phyloP scores from a whole-genome alignment of 2,797 vertebrate genomes.

The Austrolebias charrua region DNA sequence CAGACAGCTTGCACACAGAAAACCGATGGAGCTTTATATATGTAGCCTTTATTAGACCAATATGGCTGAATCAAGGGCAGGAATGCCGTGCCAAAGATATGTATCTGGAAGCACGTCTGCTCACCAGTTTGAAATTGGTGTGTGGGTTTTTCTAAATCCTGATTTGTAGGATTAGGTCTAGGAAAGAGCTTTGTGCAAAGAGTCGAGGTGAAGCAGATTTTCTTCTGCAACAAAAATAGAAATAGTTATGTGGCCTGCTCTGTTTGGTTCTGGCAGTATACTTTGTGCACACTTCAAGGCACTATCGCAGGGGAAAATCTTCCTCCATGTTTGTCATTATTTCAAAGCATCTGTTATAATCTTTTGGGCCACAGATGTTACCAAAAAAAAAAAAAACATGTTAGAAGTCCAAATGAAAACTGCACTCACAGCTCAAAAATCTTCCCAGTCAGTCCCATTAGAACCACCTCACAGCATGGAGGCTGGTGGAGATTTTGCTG shows the following conservation, averaged over 20 bases:
- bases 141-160: slow-evolving; percentile 30
- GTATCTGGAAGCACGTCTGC: slow-evolving; percentile 29
- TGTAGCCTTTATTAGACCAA: slow-evolving; percentile 60
- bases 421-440: slow-evolving; percentile 5
- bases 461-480: slow-evolving; percentile 44
- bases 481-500: slow-evolving; percentile 45
- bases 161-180: slow-evolving; percentile 1
- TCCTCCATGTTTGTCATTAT: slow-evolving; percentile 23
- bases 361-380: slow-evolving; percentile 33
- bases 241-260: background rate
- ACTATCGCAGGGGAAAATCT: slow-evolving; percentile 19
- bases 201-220: slow-evolving; percentile 22
- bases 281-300: slow-evolving; percentile 20
- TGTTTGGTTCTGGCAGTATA: slow-evolving; percentile 10
- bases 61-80: slow-evolving; percentile 54
- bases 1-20: slow-evolving; percentile 41
- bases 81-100: slow-evolving; percentile 35
- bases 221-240: slow-evolving; percentile 3
- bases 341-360: slow-evolving; percentile 30
- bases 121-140: slow-evolving; percentile 26
- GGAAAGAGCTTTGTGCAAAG: slow-evolving; percentile 14
- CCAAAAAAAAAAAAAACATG: slow-evolving; percentile 12
- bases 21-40: slow-evolving; percentile 55
- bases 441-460: slow-evolving; percentile 8
- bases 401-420: slow-evolving; percentile 18